A percentile compares a stretch with the other conserved stretches of the same genome.
Evolutionary conservation across 92 coral and sea anemone species (phyloP).

Genomic region (Heliopora coerulea): DNA sequence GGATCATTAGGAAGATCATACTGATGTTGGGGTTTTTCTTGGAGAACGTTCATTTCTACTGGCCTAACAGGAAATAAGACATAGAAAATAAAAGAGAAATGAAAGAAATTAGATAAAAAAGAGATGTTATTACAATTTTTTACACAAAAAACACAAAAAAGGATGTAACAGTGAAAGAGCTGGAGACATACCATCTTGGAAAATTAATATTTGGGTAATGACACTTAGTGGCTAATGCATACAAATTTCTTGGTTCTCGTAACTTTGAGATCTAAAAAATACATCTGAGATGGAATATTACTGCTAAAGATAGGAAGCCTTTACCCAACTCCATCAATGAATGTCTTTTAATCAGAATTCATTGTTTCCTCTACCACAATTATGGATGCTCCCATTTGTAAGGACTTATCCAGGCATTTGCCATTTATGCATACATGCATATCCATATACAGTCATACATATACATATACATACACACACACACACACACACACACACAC

Average conservation of each 20-base stretch:
- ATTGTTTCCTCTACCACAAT: too few relatives aligned
- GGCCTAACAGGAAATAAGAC: slow-evolving; percentile 75
- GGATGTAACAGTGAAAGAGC: neutral
- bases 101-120: too few relatives aligned
- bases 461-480: neutral
- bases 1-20: slow-evolving; percentile 57
- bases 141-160: neutral
- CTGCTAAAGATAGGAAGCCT: too few relatives aligned
- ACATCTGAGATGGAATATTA: too few relatives aligned
- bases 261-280: slow-evolving; percentile 73
- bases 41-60: slow-evolving; percentile 71
- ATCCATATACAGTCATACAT: neutral
- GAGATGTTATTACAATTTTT: too few relatives aligned
- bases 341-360: too few relatives aligned
- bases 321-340: too few relatives aligned
- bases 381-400: too few relatives aligned
- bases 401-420: too few relatives aligned
- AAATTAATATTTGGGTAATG: slow-evolving; percentile 9
- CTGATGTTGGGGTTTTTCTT: slow-evolving; percentile 61
- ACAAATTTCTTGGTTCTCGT: slow-evolving; percentile 86
- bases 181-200: slow-evolving; percentile 96
- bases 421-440: neutral
- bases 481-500: neutral
- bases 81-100: too few relatives aligned
- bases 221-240: slow-evolving; percentile 47